These are phyloP conservation scores for Apistogramma diplotaenia DNA, from an alignment of 2,113 vertebrate species.

Conservation along the genomic window DNA sequence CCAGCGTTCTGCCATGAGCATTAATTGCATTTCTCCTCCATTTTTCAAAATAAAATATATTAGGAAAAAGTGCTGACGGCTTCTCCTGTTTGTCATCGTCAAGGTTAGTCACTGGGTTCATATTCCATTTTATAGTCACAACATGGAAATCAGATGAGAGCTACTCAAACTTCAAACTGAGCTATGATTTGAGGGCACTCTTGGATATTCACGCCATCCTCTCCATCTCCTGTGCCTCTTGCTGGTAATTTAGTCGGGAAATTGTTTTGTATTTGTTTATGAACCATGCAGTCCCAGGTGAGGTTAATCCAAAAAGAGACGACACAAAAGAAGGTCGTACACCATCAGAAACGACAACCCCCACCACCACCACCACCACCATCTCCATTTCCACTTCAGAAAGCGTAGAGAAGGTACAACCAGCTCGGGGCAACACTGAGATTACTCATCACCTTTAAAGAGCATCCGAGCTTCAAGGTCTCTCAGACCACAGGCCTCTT, in stretches of 20 bases:
- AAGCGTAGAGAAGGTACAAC: conserved; percentile 12
- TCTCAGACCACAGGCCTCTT: neutral
- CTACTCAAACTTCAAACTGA: conserved; percentile 1
- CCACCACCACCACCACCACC: too few relatives aligned
- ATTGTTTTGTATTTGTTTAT: conserved; percentile 69
- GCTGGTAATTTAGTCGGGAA: conserved; percentile 55
- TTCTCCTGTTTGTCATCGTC: neutral
- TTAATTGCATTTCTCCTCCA: neutral
- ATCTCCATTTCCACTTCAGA: conserved; percentile 23
- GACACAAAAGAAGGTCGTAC: conserved; percentile 32
- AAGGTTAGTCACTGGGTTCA: conserved; percentile 17
- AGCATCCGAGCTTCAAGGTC: conserved; percentile 27
- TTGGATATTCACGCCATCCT: neutral
- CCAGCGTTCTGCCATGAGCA: neutral
- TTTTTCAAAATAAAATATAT: neutral
- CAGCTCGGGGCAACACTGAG: conserved; percentile 10
- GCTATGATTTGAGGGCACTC: conserved; percentile 32
- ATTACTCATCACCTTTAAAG: conserved; percentile 50
- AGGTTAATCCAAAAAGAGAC: conserved; percentile 53
- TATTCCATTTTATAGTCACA: neutral
- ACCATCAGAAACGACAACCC: neutral
- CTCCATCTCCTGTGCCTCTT: conserved; percentile 16
- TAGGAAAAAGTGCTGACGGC: neutral
- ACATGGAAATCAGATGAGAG: conserved; percentile 6
- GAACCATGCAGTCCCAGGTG: conserved; percentile 57